Percentiles rank a stretch among this genome's conserved stretches.
Conservation (phyloP, 2,888 invertebrate genomes). For the Drosophila buzzatii region DNA sequence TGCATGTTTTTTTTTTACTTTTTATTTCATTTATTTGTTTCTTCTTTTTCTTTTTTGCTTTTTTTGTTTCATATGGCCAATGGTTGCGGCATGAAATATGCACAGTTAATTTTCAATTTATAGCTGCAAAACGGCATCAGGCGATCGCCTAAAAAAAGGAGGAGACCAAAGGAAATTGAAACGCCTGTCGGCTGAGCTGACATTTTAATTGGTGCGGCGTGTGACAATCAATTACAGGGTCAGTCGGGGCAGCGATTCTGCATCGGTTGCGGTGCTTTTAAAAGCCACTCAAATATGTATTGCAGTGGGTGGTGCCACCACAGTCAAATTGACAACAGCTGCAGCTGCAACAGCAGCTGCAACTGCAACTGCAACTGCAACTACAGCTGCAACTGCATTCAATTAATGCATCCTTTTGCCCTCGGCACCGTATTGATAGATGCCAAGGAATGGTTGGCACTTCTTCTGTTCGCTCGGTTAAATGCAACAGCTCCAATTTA, state of each 20-base stretch:
- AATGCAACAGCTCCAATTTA: constrained; percentile 46
- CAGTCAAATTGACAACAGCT: constrained; percentile 66
- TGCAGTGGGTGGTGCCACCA: constrained; percentile 28
- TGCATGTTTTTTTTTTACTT: constrained; percentile 5
- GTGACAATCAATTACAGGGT: constrained; percentile 75
- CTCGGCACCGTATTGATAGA: neutral
- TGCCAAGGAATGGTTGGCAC: constrained; percentile 1
- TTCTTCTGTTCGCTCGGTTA: constrained; percentile 17
- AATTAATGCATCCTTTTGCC: constrained; percentile 49
- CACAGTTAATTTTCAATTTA: constrained; percentile 71
- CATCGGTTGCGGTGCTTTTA: constrained; percentile 59
- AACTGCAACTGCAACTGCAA: constrained; percentile 43
- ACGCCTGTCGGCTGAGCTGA: constrained; percentile 48
- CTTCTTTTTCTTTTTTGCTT: neutral
- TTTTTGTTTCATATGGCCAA: constrained; percentile 25
- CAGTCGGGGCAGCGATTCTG: constrained; percentile 43
- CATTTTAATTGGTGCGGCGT: constrained; percentile 73
- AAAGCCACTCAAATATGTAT: constrained; percentile 73
- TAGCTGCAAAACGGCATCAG: constrained; percentile 23
- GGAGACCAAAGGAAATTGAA: constrained; percentile 37
- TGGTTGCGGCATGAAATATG: constrained; percentile 65
- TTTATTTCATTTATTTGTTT: constrained; percentile 5
- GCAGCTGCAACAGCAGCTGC: constrained; percentile 46
- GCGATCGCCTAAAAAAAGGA: constrained; percentile 24
- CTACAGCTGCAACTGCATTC: constrained; percentile 66